Base-by-base conservation (phyloP, 2,113 vertebrate species). In the Malurus melanocephalus region DNA sequence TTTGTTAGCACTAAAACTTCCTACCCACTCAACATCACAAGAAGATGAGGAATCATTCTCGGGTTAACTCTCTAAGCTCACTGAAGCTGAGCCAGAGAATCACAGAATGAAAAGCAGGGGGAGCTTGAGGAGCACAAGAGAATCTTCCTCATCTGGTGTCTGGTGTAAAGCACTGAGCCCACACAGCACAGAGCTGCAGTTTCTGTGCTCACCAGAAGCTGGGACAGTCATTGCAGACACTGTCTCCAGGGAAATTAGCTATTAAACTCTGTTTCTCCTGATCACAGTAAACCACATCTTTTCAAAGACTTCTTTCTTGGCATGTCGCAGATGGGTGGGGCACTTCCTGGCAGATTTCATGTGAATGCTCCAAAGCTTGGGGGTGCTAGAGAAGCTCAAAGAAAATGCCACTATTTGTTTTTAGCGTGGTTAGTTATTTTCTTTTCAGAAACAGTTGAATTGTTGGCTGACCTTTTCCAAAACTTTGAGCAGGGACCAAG, bases 31-130 rank as follows among this genome's bases (percentile, higher is more conserved):
- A 46, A 16, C 40, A 66, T 32, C 74, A 64, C 24, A 27, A 60
- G 56, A 45, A 42, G 72, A 38, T 88, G 57, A 74, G 61, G 49
- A 64, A 91, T 55, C 22, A 14, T 9, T 2, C 16, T 74, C 7
- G 17, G 17, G 21, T 45, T 66, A 59, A 49, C 85, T 83, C 38
- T 24, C 42, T 72, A 24, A 51, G 26, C 59, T 62, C 32, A 5
- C 19, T 67, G 85, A 86, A 72, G 53, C 53, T 38, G 42, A 78
- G 73, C 57, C 73, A 88, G 65, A 92, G 62, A 93, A 82, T 92
- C 89, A 60, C 85, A 86, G 61, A 96, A 88, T 55, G 94, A 89
- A 96, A 96, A 96, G 93, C 82, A 96, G 95, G 92, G 95, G 95
- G 95, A 95, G 95, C 95, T 66, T 95, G 91, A 95, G 84, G 91